A percentile compares a stretch with the other conserved stretches of the same genome.
phyloP scores from a whole-genome alignment of 2,888 invertebrate genomes.

The Sturmia bella region DNA sequence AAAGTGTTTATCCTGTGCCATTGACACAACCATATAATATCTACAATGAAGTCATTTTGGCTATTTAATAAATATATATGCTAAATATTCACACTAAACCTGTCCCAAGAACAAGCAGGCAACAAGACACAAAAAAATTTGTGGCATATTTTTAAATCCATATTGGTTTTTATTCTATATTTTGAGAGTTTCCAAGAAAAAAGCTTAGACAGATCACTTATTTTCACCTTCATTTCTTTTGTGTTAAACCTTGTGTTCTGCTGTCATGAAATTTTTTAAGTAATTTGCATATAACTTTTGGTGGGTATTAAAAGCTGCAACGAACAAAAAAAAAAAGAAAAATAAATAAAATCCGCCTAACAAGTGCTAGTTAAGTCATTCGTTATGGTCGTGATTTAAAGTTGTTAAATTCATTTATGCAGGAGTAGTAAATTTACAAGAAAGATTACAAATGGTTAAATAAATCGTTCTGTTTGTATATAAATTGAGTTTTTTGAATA shows the following conservation, averaged over 20 bases:
- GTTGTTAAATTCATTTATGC: constrained; percentile 63
- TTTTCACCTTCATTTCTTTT: constrained; percentile 32
- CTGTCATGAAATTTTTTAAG: constrained; percentile 48
- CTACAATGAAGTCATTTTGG: constrained; percentile 44
- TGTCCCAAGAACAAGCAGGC: constrained; percentile 29
- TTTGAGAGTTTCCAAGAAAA: background rate
- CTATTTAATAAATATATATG: constrained; percentile 25
- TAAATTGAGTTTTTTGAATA: constrained; percentile 65
- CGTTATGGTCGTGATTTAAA: constrained; percentile 58
- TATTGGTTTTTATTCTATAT: background rate
- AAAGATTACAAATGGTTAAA: background rate
- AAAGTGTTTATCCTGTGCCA: too few relatives aligned
- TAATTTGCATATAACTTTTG: constrained; percentile 55
- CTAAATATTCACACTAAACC: constrained; percentile 35
- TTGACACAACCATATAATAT: constrained; percentile 5
- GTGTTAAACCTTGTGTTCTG: constrained; percentile 29
- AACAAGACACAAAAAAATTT: background rate
- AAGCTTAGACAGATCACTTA: constrained; percentile 8
- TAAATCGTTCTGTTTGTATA: constrained; percentile 56
- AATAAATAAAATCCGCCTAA: constrained; percentile 26
- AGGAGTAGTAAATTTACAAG: constrained; percentile 10
- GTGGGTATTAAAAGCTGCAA: constrained; percentile 26
- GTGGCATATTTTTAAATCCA: background rate
- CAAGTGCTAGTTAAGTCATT: constrained; percentile 51
- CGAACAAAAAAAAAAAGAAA: background rate